Evolutionary conservation across 2,113 vertebrate genomes (phyloP).

Genomic region (Scomber colias): DNA sequence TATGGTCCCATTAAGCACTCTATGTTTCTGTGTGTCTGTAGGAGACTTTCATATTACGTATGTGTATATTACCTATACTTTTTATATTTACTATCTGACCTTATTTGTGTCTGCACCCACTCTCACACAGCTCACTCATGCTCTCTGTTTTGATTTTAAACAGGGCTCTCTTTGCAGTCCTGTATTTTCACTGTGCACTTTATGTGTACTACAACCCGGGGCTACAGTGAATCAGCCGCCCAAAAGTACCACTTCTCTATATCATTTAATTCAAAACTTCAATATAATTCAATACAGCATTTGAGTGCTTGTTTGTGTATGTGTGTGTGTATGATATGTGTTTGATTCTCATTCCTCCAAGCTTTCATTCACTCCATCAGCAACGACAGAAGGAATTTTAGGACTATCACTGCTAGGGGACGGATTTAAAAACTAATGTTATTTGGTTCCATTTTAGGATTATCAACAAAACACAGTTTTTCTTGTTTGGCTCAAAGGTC

Average conservation of each 20-base stretch:
- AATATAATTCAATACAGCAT: too few species aligned
- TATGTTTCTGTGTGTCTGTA: constrained; percentile 2
- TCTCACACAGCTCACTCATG: neutral
- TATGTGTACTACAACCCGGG: neutral
- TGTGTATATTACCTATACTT: too few species aligned
- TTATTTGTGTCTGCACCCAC: neutral
- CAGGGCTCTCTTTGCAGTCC: neutral
- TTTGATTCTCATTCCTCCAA: neutral
- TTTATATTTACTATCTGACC: neutral
- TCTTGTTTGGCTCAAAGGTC: neutral
- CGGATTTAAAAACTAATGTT: neutral
- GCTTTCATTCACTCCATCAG: neutral
- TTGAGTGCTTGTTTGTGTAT: neutral
- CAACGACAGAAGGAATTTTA: neutral
- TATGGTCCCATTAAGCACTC: constrained; percentile 1
- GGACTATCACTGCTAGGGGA: too few species aligned
- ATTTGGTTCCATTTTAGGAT: neutral
- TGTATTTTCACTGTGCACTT: neutral
- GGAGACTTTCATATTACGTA: too few species aligned
- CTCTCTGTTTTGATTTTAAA: constrained; percentile 15
- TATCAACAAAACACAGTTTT: neutral
- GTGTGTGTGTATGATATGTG: neutral
- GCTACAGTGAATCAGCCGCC: constrained; percentile 32
- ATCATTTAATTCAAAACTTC: neutral
- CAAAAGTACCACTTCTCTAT: neutral